phyloP scores from a whole-genome alignment of 1,140 invertebrate species.

The Cherax quadricarinatus region DNA sequence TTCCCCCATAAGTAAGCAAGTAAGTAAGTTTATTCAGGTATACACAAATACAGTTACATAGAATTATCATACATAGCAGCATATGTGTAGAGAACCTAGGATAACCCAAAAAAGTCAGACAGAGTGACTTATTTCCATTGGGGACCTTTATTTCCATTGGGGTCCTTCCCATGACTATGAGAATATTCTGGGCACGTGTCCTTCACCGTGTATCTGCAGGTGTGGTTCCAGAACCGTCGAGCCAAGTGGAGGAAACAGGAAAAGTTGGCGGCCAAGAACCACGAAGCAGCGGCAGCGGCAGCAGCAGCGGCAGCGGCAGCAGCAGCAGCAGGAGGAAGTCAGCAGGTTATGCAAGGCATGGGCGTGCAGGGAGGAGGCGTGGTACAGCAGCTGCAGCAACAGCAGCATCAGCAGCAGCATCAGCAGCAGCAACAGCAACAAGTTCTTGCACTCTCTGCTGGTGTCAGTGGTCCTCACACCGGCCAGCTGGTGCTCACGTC shows the following conservation, averaged over 20 bases:
- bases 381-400: neutral
- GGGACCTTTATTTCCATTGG: too few species aligned
- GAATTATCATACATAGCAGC: too few species aligned
- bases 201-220: conserved; percentile 79
- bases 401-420: neutral
- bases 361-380: neutral
- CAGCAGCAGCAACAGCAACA: conserved; percentile 7
- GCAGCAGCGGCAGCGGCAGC: conserved; percentile 14
- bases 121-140: too few species aligned
- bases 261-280: conserved; percentile 80
- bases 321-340: neutral
- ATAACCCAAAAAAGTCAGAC: too few species aligned
- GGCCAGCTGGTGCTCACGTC: conserved; percentile 15
- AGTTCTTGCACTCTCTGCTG: neutral
- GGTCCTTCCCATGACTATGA: too few species aligned
- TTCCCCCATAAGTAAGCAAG: too few species aligned
- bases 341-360: neutral
- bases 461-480: neutral
- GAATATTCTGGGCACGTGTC: neutral
- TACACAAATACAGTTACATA: too few species aligned
- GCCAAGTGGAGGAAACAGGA: conserved; percentile 96
- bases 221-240: conserved; percentile 95
- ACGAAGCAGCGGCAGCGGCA: conserved; percentile 47
- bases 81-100: too few species aligned
- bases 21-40: too few species aligned